A percentile compares a stretch with the other conserved stretches of the same genome.
Conservation (phyloP, 1,140 invertebrate species). For the Maniola jurtina region DNA sequence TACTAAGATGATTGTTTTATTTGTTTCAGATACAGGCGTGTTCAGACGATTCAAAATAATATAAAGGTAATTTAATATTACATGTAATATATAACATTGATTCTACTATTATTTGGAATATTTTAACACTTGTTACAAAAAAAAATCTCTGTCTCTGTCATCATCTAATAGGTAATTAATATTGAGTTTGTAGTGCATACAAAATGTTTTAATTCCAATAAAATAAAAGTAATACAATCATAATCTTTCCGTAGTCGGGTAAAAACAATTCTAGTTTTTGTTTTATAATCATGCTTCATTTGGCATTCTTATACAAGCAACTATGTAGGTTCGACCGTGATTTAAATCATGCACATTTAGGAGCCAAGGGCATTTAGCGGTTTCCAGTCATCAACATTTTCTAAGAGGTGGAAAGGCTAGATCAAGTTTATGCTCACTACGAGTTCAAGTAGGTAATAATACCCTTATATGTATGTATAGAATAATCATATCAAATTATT, state of each 20-base stretch:
- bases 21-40: constrained; percentile 10
- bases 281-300: neutral
- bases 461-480: neutral
- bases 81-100: neutral
- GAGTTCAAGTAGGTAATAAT: neutral
- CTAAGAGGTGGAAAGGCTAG: constrained; percentile 18
- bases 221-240: too few species aligned
- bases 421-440: constrained; percentile 12
- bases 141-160: too few species aligned
- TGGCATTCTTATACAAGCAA: constrained; percentile 10
- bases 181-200: too few species aligned
- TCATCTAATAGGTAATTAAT: too few species aligned
- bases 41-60: neutral
- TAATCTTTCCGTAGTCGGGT: neutral
- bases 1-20: neutral
- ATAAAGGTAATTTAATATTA: neutral
- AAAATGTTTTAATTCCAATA: too few species aligned
- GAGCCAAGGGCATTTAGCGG: constrained; percentile 23
- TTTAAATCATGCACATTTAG: constrained; percentile 24
- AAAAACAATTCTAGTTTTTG: neutral
- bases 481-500: constrained; percentile 1
- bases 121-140: neutral
- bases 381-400: constrained; percentile 27
- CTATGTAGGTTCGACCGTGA: constrained; percentile 19
- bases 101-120: too few species aligned